These are phyloP conservation scores for Kradibia gibbosae DNA, from an alignment of 1,140 invertebrate genomes.

Conservation along the genomic window DNA sequence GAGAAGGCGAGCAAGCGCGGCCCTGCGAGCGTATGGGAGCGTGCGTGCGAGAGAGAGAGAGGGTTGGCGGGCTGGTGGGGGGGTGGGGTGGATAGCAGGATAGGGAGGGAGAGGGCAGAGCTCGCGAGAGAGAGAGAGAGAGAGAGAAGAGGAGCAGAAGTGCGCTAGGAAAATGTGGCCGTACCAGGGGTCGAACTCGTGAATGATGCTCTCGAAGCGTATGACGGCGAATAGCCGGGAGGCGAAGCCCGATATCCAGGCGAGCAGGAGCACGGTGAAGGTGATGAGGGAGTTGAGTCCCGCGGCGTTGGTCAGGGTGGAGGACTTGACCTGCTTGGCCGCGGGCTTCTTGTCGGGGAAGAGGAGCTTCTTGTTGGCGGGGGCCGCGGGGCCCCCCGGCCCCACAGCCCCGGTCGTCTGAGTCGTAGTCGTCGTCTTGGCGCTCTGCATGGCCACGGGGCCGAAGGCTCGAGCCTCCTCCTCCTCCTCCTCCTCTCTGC, in stretches of 20 bases:
- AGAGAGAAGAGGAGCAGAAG: not conserved
- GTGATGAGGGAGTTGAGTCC: conserved; percentile 87
- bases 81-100: too few species aligned
- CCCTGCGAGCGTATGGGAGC: too few species aligned
- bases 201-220: conserved; percentile 99
- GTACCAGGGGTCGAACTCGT: conserved; percentile 99
- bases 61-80: too few species aligned
- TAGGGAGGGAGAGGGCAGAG: too few species aligned
- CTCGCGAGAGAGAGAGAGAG: not conserved
- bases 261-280: conserved; percentile 92
- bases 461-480: too few species aligned
- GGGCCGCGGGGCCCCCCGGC: conserved; percentile 31
- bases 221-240: conserved; percentile 99
- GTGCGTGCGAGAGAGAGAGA: too few species aligned
- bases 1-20: too few species aligned
- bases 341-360: conserved; percentile 66
- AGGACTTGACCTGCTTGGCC: conserved; percentile 69
- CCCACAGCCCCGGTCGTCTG: too few species aligned
- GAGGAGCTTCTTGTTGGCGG: conserved; percentile 63
- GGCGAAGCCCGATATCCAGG: conserved; percentile 98
- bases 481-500: too few species aligned
- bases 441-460: conserved; percentile 29
- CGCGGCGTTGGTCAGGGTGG: conserved; percentile 76
- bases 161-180: not conserved
- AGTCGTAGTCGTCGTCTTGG: conserved; percentile 1